phyloP scores from a whole-genome alignment of 2,113 vertebrate species.

The Arizona elegans region DNA sequence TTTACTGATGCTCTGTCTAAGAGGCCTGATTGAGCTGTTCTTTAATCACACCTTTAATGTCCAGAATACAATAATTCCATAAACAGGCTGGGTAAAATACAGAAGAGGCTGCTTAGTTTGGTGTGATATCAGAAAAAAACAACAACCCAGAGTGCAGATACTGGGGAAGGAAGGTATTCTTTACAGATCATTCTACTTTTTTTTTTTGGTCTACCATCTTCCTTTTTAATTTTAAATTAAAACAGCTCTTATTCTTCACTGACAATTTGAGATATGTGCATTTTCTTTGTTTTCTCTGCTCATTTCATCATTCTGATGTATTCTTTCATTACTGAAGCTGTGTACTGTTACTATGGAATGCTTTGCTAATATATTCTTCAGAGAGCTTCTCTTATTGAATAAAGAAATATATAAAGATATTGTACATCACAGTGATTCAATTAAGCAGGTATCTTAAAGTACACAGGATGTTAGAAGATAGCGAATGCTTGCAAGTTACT shows the following conservation, averaged over 20 bases:
- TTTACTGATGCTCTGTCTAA: not conserved
- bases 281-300: constrained; percentile 19
- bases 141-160: not conserved
- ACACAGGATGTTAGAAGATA: constrained; percentile 17
- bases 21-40: not conserved
- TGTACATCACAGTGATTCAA: constrained; percentile 24
- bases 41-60: not conserved
- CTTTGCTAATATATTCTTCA: constrained; percentile 22
- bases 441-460: constrained; percentile 33
- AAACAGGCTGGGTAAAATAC: not conserved
- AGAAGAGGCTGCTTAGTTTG: not conserved
- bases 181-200: not conserved
- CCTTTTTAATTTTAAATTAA: constrained; percentile 14
- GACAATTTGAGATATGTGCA: constrained; percentile 2
- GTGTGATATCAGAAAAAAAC: not conserved
- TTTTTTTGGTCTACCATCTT: not conserved
- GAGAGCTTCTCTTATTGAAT: constrained; percentile 14
- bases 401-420: constrained; percentile 16
- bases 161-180: not conserved
- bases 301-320: constrained; percentile 28
- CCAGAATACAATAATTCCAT: not conserved
- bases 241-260: constrained; percentile 15
- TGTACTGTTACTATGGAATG: constrained; percentile 2
- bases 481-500: constrained; percentile 32
- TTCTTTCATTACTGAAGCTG: constrained; percentile 21